These are phyloP conservation scores for Drosophila diplacantha DNA, from an alignment of 2,888 invertebrate species.

Conservation along the genomic window DNA sequence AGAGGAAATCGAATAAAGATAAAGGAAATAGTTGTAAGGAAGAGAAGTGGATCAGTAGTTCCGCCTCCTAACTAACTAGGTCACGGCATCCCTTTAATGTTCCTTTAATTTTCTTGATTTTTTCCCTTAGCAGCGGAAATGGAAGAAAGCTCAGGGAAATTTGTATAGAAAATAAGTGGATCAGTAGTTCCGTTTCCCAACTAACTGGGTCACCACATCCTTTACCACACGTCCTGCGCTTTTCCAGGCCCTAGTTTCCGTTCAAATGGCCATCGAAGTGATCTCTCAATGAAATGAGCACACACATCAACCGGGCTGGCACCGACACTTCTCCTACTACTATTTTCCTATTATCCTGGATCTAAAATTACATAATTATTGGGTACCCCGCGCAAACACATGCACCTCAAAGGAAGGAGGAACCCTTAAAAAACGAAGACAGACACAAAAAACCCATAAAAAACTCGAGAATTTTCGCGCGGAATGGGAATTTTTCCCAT, in stretches of 20 bases:
- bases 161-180: constrained; percentile 31
- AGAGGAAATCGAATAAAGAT: constrained; percentile 9
- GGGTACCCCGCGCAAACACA: constrained; percentile 13
- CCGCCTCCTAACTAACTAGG: constrained; percentile 43
- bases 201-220: constrained; percentile 52
- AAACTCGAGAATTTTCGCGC: constrained; percentile 70
- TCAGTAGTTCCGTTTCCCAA: constrained; percentile 53
- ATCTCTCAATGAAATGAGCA: constrained; percentile 39
- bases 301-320: constrained; percentile 10
- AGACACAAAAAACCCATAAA: constrained; percentile 52
- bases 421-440: constrained; percentile 41
- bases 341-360: constrained; percentile 32
- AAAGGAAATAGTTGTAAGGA: not conserved
- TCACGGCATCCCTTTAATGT: constrained; percentile 47
- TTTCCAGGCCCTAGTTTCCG: constrained; percentile 64
- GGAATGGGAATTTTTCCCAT: constrained; percentile 54
- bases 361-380: constrained; percentile 70
- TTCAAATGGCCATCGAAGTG: constrained; percentile 43
- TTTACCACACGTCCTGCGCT: constrained; percentile 27
- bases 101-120: not conserved
- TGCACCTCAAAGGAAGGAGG: constrained; percentile 17
- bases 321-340: constrained; percentile 53
- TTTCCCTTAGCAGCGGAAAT: constrained; percentile 8
- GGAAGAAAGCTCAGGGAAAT: constrained; percentile 6
- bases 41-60: constrained; percentile 51